Evolutionary conservation across 2,888 invertebrate species (phyloP).

Genomic region (Cyrtodaria siliqua): DNA sequence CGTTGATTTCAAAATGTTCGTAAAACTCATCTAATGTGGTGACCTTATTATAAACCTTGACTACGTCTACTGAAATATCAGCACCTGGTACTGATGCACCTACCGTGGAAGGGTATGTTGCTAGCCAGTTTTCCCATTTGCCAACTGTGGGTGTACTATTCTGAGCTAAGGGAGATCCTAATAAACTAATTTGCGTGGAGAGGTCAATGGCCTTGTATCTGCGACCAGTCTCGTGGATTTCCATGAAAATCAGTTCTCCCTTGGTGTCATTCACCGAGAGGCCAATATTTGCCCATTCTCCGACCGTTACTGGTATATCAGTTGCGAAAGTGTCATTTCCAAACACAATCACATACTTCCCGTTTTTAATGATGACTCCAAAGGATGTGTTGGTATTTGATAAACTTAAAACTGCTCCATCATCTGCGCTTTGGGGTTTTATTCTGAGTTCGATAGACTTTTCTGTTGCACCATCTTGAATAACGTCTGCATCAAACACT

Average conservation of each 20-base stretch:
- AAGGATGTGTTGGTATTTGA: slow-evolving; percentile 34
- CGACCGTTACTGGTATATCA: slow-evolving; percentile 31
- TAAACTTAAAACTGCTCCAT: slow-evolving; percentile 43
- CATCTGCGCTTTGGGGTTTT: slow-evolving; percentile 26
- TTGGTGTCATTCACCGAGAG: slow-evolving; percentile 33
- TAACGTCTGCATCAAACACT: slow-evolving; percentile 33
- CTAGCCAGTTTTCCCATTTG: slow-evolving; percentile 44
- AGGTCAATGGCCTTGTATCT: slow-evolving; percentile 37
- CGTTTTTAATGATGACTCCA: slow-evolving; percentile 45
- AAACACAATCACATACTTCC: slow-evolving; percentile 42
- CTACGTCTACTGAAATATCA: slow-evolving; percentile 29
- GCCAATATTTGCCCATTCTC: slow-evolving; percentile 70
- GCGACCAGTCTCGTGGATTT: slow-evolving; percentile 34
- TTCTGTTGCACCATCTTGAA: slow-evolving; percentile 17
- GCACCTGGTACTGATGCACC: slow-evolving; percentile 18
- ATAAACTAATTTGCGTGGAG: slow-evolving; percentile 14
- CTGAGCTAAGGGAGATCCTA: slow-evolving; percentile 31
- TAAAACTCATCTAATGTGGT: slow-evolving; percentile 10
- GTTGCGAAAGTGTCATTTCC: slow-evolving; percentile 52
- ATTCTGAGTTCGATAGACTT: slow-evolving; percentile 45
- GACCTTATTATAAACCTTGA: slow-evolving; percentile 11
- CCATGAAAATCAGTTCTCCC: slow-evolving; percentile 38
- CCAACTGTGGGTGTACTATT: slow-evolving; percentile 32
- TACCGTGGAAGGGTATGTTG: slow-evolving; percentile 5
- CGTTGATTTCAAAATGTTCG: slow-evolving; percentile 11